Evolutionary conservation across 2,888 invertebrate species (phyloP), one percentile per base, ranked within the genome.

Genomic region (Melieria crassipennis): DNA sequence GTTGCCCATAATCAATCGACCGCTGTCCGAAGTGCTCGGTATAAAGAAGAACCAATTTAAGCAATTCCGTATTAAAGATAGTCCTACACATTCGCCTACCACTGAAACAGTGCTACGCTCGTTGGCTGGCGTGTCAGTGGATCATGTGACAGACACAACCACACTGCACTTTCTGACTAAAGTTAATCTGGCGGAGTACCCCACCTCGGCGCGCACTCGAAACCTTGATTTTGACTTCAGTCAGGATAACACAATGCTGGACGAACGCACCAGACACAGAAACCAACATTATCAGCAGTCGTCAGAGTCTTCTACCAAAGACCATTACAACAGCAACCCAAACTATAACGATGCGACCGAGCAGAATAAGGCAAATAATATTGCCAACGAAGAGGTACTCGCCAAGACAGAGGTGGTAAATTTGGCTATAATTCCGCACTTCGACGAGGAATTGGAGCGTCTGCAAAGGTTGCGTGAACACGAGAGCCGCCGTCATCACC

Each of bases 1-100:
- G 48, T 75, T 87, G 68, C 87, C 87, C n/a, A 87, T 85, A 81
- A 87, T 87, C 11, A 87, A 87, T 79, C 82, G 86, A 1, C 87
- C 87, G 4, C 75, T 87, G 50, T 87, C 87, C 45, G 87, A 87
- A 77, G 87, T 87, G 47, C 77, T 87, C 65, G 87, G 87, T 73
- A 87, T 87, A 58, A 87, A 86, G 69, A 87, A 87, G 76, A 86
- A 87, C 75, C 87, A 87, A 78, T 87, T 87, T 75, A 84, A 85
- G 70, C 85, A 86, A 77, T 86, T 87, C 56, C 83, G 87, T 5
- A 82, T 87, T n/a, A 85, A 86, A 50, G 87, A 87, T 65, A 79
- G 79, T 6, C 71, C 81, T 16, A 78, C 82, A 30, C 75, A 80
- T 11, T 71, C 81, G 62, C 76, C 78, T 1, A 80, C 71, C n/a